A percentile compares a stretch with the other conserved stretches of the same genome.
Conservation (phyloP, 2,888 invertebrate genomes). For the Tiphia femorata region DNA sequence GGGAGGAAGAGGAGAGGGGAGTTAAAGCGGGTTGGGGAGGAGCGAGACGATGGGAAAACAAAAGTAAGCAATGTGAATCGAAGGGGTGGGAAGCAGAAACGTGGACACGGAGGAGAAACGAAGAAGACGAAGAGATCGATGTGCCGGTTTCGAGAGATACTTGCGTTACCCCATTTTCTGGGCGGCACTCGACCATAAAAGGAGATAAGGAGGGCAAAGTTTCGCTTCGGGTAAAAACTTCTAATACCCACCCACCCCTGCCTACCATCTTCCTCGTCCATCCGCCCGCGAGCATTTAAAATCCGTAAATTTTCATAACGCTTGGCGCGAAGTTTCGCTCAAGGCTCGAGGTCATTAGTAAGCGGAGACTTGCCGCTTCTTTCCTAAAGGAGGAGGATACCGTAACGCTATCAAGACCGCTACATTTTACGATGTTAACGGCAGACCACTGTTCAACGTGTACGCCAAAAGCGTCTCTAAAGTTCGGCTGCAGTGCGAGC, state of each 20-base stretch:
- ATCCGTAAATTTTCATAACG: constrained; percentile 58
- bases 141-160: constrained; percentile 32
- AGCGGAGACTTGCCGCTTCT: constrained; percentile 8
- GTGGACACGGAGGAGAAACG: too few relatives aligned
- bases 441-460: constrained; percentile 5
- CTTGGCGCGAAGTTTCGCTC: constrained; percentile 28
- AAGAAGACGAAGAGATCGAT: constrained; percentile 36
- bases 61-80: too few relatives aligned
- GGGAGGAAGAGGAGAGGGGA: too few relatives aligned
- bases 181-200: constrained; percentile 52
- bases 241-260: constrained; percentile 21
- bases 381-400: constrained; percentile 6
- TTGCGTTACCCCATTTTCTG: constrained; percentile 50
- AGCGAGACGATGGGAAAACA: too few relatives aligned
- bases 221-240: constrained; percentile 43
- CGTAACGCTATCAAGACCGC: constrained; percentile 8
- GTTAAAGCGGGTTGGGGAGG: too few relatives aligned
- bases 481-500: constrained; percentile 10
- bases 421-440: constrained; percentile 8
- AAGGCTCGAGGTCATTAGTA: constrained; percentile 25
- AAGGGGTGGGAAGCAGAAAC: too few relatives aligned
- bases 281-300: constrained; percentile 47
- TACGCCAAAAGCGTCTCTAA: constrained; percentile 7
- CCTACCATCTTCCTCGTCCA: background rate
- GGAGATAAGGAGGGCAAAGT: constrained; percentile 50